Evolutionary conservation across 2,113 vertebrate genomes (phyloP).

Genomic region (Suricata suricatta): DNA sequence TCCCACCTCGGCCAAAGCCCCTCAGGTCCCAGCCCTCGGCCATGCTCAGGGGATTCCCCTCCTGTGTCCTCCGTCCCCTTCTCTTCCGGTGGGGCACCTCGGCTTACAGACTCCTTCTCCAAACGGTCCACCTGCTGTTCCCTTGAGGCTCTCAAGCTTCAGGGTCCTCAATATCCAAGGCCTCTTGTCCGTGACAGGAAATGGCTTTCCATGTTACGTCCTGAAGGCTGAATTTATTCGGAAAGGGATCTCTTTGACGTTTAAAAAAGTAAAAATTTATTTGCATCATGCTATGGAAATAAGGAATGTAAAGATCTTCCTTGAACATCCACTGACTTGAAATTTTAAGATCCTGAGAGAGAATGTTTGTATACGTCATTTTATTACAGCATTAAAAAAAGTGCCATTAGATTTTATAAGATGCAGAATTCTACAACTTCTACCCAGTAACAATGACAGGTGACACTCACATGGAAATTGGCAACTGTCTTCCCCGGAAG

Average conservation of each 20-base stretch:
- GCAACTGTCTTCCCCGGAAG: background rate
- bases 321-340: background rate
- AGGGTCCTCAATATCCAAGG: background rate
- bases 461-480: background rate
- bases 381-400: background rate
- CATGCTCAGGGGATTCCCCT: background rate
- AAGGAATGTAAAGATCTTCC: background rate
- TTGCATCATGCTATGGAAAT: background rate
- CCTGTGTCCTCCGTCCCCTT: background rate
- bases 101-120: background rate
- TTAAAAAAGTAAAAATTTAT: background rate
- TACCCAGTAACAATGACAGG: background rate
- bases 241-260: background rate
- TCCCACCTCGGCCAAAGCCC: no score
- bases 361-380: background rate
- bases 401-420: background rate
- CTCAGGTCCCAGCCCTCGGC: background rate
- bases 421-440: background rate
- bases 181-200: background rate
- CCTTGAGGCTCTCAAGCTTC: rapidly evolving
- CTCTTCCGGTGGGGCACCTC: background rate
- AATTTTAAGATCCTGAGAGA: background rate
- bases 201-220: background rate
- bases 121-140: background rate
- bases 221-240: background rate